phyloP scores from a whole-genome alignment of 2,113 vertebrate genomes.

The Ochotona curzoniae region DNA sequence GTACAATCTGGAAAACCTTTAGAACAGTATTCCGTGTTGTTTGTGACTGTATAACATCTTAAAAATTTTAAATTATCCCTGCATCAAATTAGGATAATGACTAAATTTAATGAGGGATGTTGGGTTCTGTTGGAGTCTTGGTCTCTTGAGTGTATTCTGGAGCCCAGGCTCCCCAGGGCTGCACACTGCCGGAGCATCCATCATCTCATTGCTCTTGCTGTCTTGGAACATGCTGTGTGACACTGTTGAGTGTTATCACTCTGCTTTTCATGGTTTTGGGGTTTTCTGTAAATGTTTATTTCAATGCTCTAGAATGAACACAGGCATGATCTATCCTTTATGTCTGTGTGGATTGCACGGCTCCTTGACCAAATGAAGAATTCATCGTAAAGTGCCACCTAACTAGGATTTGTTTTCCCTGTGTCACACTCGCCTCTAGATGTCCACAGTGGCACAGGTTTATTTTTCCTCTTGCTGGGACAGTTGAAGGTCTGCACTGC shows the following conservation, averaged over 20 bases:
- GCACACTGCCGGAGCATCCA: fast-evolving
- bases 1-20: neutral
- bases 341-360: neutral
- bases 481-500: neutral
- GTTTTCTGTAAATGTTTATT: neutral
- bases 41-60: neutral
- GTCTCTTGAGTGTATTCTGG: neutral
- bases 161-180: neutral
- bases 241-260: neutral
- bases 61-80: neutral
- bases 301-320: neutral
- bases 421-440: neutral
- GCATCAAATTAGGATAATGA: neutral
- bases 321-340: neutral
- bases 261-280: neutral
- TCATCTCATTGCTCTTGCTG: neutral
- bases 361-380: neutral
- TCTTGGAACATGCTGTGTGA: neutral
- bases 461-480: neutral
- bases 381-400: neutral
- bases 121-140: neutral
- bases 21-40: neutral
- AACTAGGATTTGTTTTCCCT: neutral
- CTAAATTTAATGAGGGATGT: neutral
- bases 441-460: neutral